These are phyloP conservation scores for Acronicta aceris DNA, from an alignment of 2,888 invertebrate genomes.

Conservation along the genomic window DNA sequence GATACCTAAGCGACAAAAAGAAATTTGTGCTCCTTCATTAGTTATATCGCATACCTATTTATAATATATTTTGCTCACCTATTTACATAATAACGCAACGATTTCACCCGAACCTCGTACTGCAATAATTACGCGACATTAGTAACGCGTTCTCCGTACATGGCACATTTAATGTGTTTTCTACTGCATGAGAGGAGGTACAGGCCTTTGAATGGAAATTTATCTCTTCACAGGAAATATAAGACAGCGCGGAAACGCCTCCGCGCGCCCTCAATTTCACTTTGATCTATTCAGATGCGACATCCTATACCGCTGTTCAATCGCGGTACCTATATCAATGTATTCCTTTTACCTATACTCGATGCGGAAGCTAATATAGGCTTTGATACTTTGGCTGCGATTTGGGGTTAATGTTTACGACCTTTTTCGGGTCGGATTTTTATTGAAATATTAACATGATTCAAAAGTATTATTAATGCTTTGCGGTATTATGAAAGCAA, in stretches of 20 bases:
- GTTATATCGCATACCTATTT: too few relatives aligned
- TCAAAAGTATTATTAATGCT: neutral
- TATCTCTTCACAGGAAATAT: conserved; percentile 64
- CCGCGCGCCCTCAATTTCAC: conserved; percentile 71
- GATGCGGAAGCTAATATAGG: conserved; percentile 35
- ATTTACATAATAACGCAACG: conserved; percentile 1
- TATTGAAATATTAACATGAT: conserved; percentile 1
- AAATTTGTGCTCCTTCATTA: too few relatives aligned
- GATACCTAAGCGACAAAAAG: too few relatives aligned
- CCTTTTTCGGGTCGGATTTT: neutral
- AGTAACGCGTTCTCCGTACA: conserved; percentile 49
- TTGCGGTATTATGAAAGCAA: neutral
- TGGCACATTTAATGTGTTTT: conserved; percentile 55
- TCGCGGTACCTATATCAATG: conserved; percentile 45
- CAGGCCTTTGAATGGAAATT: conserved; percentile 59
- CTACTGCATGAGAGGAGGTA: conserved; percentile 44
- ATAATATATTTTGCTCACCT: too few relatives aligned
- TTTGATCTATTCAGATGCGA: conserved; percentile 68
- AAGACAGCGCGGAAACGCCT: conserved; percentile 66
- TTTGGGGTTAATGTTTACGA: neutral
- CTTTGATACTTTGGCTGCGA: conserved; percentile 7
- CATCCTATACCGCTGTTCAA: conserved; percentile 54
- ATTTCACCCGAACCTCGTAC: conserved; percentile 10
- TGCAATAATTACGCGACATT: conserved; percentile 40
- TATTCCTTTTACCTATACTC: conserved; percentile 41